Evolutionary conservation across 2,888 invertebrate species (phyloP).

Genomic region (Belgica antarctica): DNA sequence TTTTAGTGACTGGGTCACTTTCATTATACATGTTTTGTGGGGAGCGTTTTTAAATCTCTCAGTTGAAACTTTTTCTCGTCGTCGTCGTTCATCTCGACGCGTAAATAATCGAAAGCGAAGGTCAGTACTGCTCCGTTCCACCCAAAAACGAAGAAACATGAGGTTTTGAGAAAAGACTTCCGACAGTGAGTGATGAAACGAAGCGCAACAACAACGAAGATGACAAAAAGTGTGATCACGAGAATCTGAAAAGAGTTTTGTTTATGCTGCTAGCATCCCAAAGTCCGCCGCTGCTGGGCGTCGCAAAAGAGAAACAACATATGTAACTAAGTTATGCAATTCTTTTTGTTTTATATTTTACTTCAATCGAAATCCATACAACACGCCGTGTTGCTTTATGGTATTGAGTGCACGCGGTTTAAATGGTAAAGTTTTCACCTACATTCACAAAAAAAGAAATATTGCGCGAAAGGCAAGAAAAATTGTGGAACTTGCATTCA

Average conservation of each 20-base stretch:
- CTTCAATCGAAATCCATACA: constrained; percentile 5
- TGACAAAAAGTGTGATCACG: too few species aligned
- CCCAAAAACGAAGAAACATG: neutral
- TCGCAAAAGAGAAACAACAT: neutral
- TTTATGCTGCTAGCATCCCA: neutral
- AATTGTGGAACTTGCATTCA: neutral
- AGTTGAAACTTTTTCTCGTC: neutral
- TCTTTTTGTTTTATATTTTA: constrained; percentile 8
- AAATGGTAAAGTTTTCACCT: constrained; percentile 30
- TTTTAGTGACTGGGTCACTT: constrained; percentile 39
- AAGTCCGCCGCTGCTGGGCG: neutral
- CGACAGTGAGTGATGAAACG: constrained; percentile 12
- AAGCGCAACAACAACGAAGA: too few species aligned
- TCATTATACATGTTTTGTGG: neutral
- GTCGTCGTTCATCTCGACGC: neutral
- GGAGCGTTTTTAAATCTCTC: constrained; percentile 20
- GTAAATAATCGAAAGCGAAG: constrained; percentile 31
- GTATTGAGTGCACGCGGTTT: neutral
- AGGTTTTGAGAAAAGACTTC: constrained; percentile 23
- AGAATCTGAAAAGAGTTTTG: constrained; percentile 4
- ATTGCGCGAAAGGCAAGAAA: neutral
- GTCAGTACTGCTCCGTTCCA: constrained; percentile 36
- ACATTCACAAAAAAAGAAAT: constrained; percentile 16
- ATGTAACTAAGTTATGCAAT: constrained; percentile 26
- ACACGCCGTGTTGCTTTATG: neutral